Conservation (phyloP, 2,888 invertebrate genomes). For the Cheilosia variabilis region DNA sequence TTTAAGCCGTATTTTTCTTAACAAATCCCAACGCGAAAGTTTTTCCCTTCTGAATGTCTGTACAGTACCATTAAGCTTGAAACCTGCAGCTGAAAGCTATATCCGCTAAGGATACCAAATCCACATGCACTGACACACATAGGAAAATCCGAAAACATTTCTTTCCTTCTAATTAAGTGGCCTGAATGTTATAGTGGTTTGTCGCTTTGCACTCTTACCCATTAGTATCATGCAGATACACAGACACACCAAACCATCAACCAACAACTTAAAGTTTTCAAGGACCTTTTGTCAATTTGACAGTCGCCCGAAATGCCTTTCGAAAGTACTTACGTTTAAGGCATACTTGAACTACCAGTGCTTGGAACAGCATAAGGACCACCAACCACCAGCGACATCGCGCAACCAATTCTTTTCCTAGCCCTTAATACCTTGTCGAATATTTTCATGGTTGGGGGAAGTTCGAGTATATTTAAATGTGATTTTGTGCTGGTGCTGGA, state of each 20-base stretch:
- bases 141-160: slow-evolving; percentile 2
- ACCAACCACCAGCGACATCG: neutral
- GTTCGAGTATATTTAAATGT: slow-evolving; percentile 3
- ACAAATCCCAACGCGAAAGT: slow-evolving; percentile 30
- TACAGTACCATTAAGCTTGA: neutral
- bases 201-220: slow-evolving; percentile 25
- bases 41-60: slow-evolving; percentile 1
- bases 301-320: slow-evolving; percentile 33
- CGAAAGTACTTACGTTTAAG: slow-evolving; percentile 29
- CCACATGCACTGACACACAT: slow-evolving; percentile 21
- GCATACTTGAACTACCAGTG: slow-evolving; percentile 25
- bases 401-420: slow-evolving; percentile 10
- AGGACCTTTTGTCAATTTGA: slow-evolving; percentile 62
- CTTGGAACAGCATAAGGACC: slow-evolving; percentile 18
- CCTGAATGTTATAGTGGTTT: slow-evolving; percentile 55
- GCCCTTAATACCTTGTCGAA: slow-evolving; percentile 25
- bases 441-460: slow-evolving; percentile 15
- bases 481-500: neutral
- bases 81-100: slow-evolving; percentile 46
- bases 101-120: slow-evolving; percentile 9
- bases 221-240: neutral
- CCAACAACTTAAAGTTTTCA: slow-evolving; percentile 46
- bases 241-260: neutral
- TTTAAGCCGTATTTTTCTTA: slow-evolving; percentile 30
- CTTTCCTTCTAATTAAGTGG: slow-evolving; percentile 62